Base-by-base conservation (phyloP, 2,113 vertebrate genomes). In the Salvelinus fontinalis region DNA sequence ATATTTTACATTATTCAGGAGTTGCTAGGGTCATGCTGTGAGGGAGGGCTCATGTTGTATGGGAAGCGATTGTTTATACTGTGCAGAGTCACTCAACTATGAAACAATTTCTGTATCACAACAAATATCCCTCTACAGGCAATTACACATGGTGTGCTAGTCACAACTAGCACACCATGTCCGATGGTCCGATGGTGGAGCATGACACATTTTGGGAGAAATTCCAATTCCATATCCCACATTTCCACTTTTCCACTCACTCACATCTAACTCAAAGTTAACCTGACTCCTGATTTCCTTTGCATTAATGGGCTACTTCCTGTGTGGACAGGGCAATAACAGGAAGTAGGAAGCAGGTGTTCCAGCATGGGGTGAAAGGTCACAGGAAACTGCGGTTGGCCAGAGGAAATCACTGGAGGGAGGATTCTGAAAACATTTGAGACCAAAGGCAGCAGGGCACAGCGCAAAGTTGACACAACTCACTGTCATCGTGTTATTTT, bases 311-410 rank as follows among this genome's bases (percentile, higher is more conserved):
- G n/a, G 11, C 3, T 67, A 81, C 82, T 93, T 94, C 92, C 92
- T 89, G 83, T 74, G 79, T 3, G 13, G 48, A 34, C 22, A 39
- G 74, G 34, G 77, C 78, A 91, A 92, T 77, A 93, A 92, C 93
- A 94, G 92, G 94, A 94, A 90, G 87, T 80, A 90, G 90, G 92
- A 94, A 93, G 87, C 90, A 92, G 91, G 87, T 92, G 89, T 88
- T 87, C 0, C 0, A n/a, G 49, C 22, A n/a, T 3, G 31, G 77
- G 90, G 90, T 85, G 83, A 90, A 88, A 87, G 87, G 82, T 89
- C 76, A 87, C 71, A 87, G 91, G 92, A 92, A 91, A 84, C 34
- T 65, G 29, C 12, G 20, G 68, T 78, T 71, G 68, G n/a, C 79
- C 76, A 29, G 54, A 91, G 87, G 86, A 92, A 90, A 84, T 69